Conservation (phyloP, 23 tunicate species). For the Diplosoma virens region DNA sequence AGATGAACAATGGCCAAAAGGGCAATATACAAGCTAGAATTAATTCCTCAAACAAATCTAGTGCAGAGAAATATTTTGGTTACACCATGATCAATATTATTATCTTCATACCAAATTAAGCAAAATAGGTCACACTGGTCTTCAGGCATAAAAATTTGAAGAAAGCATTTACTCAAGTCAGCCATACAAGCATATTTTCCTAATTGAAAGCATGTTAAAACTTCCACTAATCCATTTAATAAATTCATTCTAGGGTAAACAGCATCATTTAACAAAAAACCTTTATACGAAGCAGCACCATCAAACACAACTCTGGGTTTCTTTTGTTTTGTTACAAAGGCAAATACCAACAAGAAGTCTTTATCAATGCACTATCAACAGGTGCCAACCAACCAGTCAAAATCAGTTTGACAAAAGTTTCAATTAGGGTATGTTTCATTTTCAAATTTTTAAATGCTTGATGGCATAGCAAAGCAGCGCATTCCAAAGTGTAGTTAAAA, state of each 20-base stretch:
- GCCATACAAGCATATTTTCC: slow-evolving; percentile 13
- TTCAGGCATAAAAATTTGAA: slow-evolving; percentile 7
- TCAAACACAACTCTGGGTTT: slow-evolving; percentile 12
- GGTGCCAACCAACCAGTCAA: not conserved
- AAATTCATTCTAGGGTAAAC: not conserved
- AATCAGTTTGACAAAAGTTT: slow-evolving; percentile 1
- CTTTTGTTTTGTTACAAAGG: slow-evolving; percentile 5
- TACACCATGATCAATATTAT: not conserved
- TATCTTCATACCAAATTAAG: not conserved
- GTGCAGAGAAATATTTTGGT: not conserved
- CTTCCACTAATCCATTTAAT: slow-evolving; percentile 7
- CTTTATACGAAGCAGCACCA: not conserved
- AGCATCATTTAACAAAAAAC: not conserved
- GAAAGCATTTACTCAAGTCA: slow-evolving; percentile 9
- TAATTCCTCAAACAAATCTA: slow-evolving; percentile 16
- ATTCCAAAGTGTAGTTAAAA: not conserved
- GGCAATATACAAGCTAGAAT: not conserved
- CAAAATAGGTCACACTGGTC: slow-evolving; percentile 1
- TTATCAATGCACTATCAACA: not conserved
- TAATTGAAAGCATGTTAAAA: slow-evolving; percentile 10
- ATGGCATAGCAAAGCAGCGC: not conserved
- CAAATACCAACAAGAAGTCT: not conserved
- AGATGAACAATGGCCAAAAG: not conserved
- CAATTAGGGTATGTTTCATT: not conserved
- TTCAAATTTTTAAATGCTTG: not conserved